phyloP scores from a whole-genome alignment of 2,797 vertebrate species.

The Monodelphis domestica region DNA sequence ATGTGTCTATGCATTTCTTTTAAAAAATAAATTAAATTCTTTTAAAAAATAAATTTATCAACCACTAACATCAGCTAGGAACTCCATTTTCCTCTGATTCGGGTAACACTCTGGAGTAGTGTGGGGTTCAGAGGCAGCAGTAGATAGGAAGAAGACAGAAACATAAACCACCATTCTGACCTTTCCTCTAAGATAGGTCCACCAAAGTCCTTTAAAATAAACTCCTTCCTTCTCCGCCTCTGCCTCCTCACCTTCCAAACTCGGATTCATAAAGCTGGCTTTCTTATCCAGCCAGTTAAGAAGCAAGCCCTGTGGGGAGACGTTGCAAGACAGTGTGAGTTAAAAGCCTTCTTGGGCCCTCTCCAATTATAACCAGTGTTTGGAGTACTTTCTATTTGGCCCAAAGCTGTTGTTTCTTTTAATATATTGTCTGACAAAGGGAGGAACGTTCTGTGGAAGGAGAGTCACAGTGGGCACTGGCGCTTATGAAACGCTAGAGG shows the following conservation, averaged over 20 bases:
- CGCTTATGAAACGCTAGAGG: conserved; percentile 52
- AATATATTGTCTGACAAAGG: conserved; percentile 25
- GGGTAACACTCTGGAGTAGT: background rate
- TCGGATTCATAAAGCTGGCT: background rate
- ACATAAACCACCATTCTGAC: background rate
- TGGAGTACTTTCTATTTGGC: background rate
- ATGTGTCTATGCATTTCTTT: background rate
- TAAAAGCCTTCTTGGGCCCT: background rate
- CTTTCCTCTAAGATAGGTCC: background rate
- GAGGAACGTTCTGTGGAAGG: background rate
- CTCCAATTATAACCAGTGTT: conserved; percentile 16
- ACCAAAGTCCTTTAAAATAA: background rate
- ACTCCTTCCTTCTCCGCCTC: background rate
- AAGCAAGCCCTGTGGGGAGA: rapidly evolving
- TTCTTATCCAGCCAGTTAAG: background rate
- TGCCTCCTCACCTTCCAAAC: background rate
- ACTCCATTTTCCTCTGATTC: background rate
- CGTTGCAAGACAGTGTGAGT: background rate
- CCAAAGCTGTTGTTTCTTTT: conserved; percentile 11
- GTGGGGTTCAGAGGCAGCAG: no score
- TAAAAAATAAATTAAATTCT: no score
- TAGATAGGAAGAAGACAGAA: background rate
- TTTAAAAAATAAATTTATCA: background rate
- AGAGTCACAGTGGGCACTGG: background rate
- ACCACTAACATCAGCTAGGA: background rate